phyloP scores from a whole-genome alignment of 2,113 vertebrate species.

The Microcebus griseorufus region DNA sequence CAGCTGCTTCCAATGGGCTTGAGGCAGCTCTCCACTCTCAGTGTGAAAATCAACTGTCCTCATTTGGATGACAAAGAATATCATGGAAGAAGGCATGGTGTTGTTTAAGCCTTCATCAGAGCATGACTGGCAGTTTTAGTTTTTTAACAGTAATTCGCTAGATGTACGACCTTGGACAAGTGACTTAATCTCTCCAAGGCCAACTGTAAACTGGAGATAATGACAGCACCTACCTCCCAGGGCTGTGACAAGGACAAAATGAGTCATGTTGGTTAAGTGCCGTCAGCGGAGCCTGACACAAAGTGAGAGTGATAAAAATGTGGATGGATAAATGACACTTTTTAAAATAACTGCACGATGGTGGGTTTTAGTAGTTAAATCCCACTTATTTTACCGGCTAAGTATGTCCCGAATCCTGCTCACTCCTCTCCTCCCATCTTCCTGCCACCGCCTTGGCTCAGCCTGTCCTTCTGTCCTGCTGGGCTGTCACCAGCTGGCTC shows the following conservation, averaged over 20 bases:
- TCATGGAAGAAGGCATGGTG: background rate
- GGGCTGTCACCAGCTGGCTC: no score
- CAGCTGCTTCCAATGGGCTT: background rate
- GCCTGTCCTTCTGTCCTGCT: background rate
- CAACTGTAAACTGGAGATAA: background rate
- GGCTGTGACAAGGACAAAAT: background rate
- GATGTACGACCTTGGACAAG: background rate
- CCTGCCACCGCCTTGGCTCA: background rate
- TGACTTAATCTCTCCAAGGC: background rate
- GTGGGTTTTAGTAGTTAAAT: background rate
- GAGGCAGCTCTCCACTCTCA: background rate
- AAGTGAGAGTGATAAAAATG: background rate
- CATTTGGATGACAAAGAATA: background rate
- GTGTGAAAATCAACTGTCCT: background rate
- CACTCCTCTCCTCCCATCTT: fast-evolving
- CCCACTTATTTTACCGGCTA: background rate
- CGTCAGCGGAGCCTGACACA: background rate
- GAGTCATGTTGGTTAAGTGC: background rate
- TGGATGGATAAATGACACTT: background rate
- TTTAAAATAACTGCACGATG: background rate
- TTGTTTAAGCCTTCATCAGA: background rate
- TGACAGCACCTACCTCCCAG: background rate
- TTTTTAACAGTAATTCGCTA: background rate
- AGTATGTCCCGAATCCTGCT: background rate
- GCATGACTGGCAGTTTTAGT: background rate